These are phyloP conservation scores for Neosilurus mollespiculum DNA, from an alignment of 2,797 vertebrate genomes.

Conservation along the genomic window DNA sequence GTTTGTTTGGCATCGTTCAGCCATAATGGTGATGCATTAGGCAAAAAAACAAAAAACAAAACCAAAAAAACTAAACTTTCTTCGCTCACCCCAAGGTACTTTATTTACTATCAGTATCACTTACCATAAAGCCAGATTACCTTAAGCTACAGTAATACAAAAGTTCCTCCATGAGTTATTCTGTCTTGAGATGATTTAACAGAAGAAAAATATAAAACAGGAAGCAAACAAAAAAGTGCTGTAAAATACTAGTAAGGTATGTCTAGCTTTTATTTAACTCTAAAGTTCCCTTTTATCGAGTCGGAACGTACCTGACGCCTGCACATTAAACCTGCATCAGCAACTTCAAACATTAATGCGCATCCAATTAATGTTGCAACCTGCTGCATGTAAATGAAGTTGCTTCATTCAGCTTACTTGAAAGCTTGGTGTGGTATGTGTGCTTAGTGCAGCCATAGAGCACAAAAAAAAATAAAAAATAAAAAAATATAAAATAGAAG, in stretches of 20 bases:
- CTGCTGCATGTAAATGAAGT: slow-evolving; percentile 38
- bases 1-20: background rate
- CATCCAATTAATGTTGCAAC: slow-evolving; percentile 56
- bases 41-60: background rate
- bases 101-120: background rate
- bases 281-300: background rate
- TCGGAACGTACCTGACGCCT: background rate
- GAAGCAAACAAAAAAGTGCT: background rate
- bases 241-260: background rate
- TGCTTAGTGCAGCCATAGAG: slow-evolving; percentile 8
- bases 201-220: background rate
- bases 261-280: background rate
- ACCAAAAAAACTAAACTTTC: background rate
- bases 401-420: slow-evolving; percentile 20
- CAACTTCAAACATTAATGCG: slow-evolving; percentile 30
- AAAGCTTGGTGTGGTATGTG: slow-evolving; percentile 11
- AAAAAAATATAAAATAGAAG: background rate
- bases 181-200: background rate
- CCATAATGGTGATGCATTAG: slow-evolving; percentile 8
- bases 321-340: slow-evolving; percentile 19
- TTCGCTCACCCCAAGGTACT: background rate
- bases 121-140: background rate
- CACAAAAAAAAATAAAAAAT: background rate
- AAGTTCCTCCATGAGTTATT: background rate
- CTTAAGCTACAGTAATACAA: background rate